phyloP scores from a whole-genome alignment of 2,797 vertebrate species.

The Rallus crepitans region DNA sequence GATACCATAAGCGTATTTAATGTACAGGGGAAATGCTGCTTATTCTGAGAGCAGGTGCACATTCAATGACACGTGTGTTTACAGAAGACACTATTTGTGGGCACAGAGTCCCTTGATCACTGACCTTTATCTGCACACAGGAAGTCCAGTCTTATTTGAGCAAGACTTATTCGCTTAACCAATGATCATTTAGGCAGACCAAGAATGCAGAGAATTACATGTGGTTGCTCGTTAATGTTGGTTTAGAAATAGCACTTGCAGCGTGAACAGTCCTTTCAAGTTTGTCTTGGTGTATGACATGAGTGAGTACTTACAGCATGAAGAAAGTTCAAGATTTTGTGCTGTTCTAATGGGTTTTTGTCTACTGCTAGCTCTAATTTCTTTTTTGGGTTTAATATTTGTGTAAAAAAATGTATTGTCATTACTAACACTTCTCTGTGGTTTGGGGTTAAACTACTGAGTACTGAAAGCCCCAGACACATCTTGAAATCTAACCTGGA shows the following conservation, averaged over 20 bases:
- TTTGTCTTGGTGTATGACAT: not conserved
- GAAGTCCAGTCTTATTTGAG: slow-evolving; percentile 19
- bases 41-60: not conserved
- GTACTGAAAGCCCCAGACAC: not conserved
- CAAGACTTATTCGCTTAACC: not conserved
- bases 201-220: not conserved
- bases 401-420: not conserved
- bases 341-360: not conserved
- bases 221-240: not conserved
- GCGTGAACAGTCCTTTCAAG: not conserved
- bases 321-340: not conserved
- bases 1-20: not conserved
- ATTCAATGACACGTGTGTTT: not conserved
- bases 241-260: not conserved
- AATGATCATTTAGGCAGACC: not conserved
- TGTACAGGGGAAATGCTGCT: not conserved
- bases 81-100: slow-evolving; percentile 8
- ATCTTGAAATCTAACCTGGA: not conserved
- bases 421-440: not conserved
- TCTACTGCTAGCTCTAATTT: not conserved
- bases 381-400: not conserved
- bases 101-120: slow-evolving; percentile 23
- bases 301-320: not conserved
- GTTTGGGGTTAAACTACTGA: not conserved
- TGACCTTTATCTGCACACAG: slow-evolving; percentile 1